Base-by-base conservation (phyloP, 2,113 vertebrate genomes). In the Pterophyllum scalare region DNA sequence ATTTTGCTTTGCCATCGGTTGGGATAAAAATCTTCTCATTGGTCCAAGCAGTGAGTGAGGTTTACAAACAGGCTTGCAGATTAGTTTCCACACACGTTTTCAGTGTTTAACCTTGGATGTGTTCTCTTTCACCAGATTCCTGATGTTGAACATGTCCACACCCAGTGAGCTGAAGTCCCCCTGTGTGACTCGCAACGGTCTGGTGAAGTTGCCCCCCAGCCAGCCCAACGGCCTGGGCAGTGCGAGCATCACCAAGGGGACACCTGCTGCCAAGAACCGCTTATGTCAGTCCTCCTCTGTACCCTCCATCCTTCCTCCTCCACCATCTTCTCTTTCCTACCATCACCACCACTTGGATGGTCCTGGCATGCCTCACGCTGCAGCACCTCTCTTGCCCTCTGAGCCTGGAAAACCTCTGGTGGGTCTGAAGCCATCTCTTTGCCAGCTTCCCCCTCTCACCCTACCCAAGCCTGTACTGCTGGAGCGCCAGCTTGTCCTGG, bases 241-340 rank as follows among this genome's bases (percentile, higher is more conserved):
- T 0, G 98, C 98, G 83, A 99, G 98, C 91, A 99, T 99, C 95
- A 99, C 98, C 95, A 99, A 99, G 94, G 98, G 98, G 94, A 99
- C 98, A 0, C 98, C 98, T 0, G 98, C 98, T 14, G 97, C 97
- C 93, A 99, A 98, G 94, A 99, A 99, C 95, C 98, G 98, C 81
- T 94, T 99, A 90, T 99, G 97, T 96, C 98, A 98, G 94, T 98
- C 97, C 26, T 98, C 98, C 14, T 97, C 98, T 0, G 96, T 99
- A 77, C 97, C 98, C 90, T 95, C 96, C 85, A 97, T 97, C 89
- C 92, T 97, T 87, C 96, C 96, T 40, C 97, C 97, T 1, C 89
- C 96, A 14, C 95, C 97, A 0, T 92, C 95, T 2, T 96, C 96
- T 90, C 95, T 97, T 28, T 93, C 96, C 31, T 97, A 97, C 90